These are phyloP conservation scores for Hemibagrus wyckioides DNA, from an alignment of 2,113 vertebrate genomes.

Conservation along the genomic window DNA sequence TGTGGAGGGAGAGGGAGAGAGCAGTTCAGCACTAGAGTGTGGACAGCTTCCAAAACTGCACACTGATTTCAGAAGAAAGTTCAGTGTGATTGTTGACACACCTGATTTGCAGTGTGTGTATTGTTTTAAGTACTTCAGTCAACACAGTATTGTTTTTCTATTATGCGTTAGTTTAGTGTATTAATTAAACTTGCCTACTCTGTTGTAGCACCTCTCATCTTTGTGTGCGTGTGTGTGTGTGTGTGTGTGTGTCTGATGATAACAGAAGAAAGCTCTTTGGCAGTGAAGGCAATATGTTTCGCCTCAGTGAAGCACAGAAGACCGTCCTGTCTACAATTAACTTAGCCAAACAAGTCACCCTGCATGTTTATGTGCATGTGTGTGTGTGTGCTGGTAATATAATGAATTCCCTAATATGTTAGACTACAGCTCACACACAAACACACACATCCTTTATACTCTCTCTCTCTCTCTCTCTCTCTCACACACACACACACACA, in stretches of 20 bases:
- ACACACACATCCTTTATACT: background rate
- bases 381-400: background rate
- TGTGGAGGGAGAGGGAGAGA: background rate
- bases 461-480: background rate
- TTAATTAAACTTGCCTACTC: background rate
- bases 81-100: background rate
- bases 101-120: background rate
- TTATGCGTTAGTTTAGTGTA: background rate
- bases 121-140: background rate
- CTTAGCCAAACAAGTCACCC: slow-evolving; percentile 62
- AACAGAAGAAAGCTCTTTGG: slow-evolving; percentile 67
- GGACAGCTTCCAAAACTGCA: background rate
- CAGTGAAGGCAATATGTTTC: slow-evolving; percentile 69
- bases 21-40: background rate
- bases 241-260: slow-evolving; percentile 43
- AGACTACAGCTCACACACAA: background rate
- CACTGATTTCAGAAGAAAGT: background rate
- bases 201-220: background rate
- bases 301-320: slow-evolving; percentile 70
- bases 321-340: slow-evolving; percentile 69
- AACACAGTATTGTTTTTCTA: background rate
- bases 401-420: background rate
- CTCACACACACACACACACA: slow-evolving; percentile 21
- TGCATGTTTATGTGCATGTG: slow-evolving; percentile 18
- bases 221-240: slow-evolving; percentile 3